A percentile compares a stretch with the other conserved stretches of the same genome.
Evolutionary conservation across 2,113 vertebrate species (phyloP).

Genomic region (Hemibagrus wyckioides): DNA sequence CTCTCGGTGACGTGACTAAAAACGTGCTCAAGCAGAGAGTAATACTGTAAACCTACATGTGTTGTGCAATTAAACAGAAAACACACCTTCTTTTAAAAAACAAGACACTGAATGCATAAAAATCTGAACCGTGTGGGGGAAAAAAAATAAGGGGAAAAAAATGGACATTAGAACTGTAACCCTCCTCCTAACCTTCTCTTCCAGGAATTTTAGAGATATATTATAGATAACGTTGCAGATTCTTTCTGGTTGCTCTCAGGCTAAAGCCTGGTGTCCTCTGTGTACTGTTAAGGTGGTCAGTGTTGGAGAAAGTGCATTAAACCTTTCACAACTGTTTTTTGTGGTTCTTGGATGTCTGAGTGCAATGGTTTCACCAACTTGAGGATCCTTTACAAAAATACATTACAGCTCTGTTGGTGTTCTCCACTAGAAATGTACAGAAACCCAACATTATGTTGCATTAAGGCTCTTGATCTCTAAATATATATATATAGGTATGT

Average conservation of each 20-base stretch:
- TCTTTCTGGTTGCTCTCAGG: slow-evolving; percentile 2
- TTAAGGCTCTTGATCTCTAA: slow-evolving; percentile 68
- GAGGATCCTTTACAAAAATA: slow-evolving; percentile 54
- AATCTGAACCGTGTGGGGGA: neutral
- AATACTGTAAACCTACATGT: slow-evolving; percentile 11
- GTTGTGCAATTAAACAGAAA: slow-evolving; percentile 14
- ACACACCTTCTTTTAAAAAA: slow-evolving; percentile 6
- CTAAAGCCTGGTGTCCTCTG: slow-evolving; percentile 6
- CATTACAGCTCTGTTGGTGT: slow-evolving; percentile 67
- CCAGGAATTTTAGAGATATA: neutral
- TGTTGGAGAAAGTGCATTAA: slow-evolving; percentile 64
- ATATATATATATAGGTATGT: slow-evolving; percentile 61
- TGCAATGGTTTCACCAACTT: slow-evolving; percentile 65
- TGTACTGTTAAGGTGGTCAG: neutral
- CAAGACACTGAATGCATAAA: slow-evolving; percentile 23
- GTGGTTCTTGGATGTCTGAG: slow-evolving; percentile 29
- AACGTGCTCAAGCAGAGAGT: slow-evolving; percentile 23
- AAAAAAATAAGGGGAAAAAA: neutral
- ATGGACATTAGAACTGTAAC: no score
- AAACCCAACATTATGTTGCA: slow-evolving; percentile 67
- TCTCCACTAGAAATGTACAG: slow-evolving; percentile 59
- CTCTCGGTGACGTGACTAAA: slow-evolving; percentile 14
- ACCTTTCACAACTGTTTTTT: slow-evolving; percentile 45
- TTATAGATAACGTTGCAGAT: neutral
- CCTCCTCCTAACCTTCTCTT: neutral